Conservation (phyloP, 37 sponge, comb jelly and placozoan species). For the Beroe ovata region DNA sequence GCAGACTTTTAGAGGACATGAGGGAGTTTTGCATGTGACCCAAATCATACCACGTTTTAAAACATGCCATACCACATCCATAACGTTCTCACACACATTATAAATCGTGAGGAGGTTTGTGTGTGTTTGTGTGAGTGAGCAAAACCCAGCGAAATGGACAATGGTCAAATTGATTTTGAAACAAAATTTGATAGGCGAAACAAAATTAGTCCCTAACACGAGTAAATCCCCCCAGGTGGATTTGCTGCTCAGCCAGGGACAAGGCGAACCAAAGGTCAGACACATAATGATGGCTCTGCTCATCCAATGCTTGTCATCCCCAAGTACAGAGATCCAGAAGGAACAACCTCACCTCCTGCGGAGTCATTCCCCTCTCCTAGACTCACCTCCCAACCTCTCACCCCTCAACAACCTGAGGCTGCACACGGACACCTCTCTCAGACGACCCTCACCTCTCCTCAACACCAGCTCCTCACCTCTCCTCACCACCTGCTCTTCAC, state of each 20-base stretch:
- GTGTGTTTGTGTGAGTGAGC: too few relatives aligned
- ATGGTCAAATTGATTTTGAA: too few relatives aligned
- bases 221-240: constrained; percentile 22
- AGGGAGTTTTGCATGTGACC: too few relatives aligned
- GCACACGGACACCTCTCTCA: background rate
- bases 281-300: constrained; percentile 45
- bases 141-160: too few relatives aligned
- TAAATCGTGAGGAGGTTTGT: too few relatives aligned
- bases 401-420: background rate
- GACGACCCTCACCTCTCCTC: constrained; percentile 26
- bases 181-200: too few relatives aligned
- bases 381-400: background rate
- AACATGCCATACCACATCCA: too few relatives aligned
- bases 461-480: background rate
- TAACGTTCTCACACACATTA: too few relatives aligned
- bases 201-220: too few relatives aligned
- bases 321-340: background rate
- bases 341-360: background rate
- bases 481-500: background rate
- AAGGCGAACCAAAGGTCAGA: constrained; percentile 17
- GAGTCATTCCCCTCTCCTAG: constrained; percentile 34
- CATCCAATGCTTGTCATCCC: constrained; percentile 11
- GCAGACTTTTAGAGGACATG: too few relatives aligned
- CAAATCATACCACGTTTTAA: too few relatives aligned
- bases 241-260: constrained; percentile 36